Base-by-base conservation (phyloP, 2,888 invertebrate genomes). In the Lutraria lutraria region DNA sequence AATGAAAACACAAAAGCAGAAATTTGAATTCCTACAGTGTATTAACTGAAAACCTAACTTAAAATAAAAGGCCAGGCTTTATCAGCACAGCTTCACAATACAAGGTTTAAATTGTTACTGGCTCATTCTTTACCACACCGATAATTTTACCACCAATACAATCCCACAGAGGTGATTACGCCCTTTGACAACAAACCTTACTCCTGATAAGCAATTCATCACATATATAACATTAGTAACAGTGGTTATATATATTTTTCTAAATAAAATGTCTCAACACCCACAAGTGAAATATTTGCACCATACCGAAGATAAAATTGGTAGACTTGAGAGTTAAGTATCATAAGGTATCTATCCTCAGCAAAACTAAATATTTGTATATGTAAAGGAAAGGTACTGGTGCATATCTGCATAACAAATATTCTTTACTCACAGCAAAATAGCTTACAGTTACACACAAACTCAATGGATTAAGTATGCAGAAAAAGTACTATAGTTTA, bases 101-200 rank as follows among this genome's bases (percentile, higher is more conserved):
- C 63, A 68, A 68, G 63, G 63, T 68, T 68, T 68, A 68, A 68
- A 68, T 25, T 68, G 63, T 13, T 68, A 68, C n/a, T 68, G 63
- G 25, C 63, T 25, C n/a, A 68, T 68, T 25, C 12, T n/a, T n/a
- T 12, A 68, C 63, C 25, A 68, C 63, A 68, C 25, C 25, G 25
- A 25, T 68, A 25, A 53, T 52, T 81, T 82, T 25, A 54, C 82
- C 52, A 31, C 53, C 29, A 82, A 21, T n/a, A 43, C 34, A 21
- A 52, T 52, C 43, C 10, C 19, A 25, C 25, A 81, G 52, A 52
- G 52, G 43, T 54, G 54, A 82, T 53, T 53, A 53, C 53, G 12
- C 82, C 31, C 54, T 52, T 54, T 53, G 63, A 68, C 63, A 43
- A 43, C 43, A n/a, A 68, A 68, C 63, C n/a, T 10, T 25, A 25